These are phyloP conservation scores for Lithophane semibrunnea DNA, from an alignment of 2,888 invertebrate species.

Conservation along the genomic window DNA sequence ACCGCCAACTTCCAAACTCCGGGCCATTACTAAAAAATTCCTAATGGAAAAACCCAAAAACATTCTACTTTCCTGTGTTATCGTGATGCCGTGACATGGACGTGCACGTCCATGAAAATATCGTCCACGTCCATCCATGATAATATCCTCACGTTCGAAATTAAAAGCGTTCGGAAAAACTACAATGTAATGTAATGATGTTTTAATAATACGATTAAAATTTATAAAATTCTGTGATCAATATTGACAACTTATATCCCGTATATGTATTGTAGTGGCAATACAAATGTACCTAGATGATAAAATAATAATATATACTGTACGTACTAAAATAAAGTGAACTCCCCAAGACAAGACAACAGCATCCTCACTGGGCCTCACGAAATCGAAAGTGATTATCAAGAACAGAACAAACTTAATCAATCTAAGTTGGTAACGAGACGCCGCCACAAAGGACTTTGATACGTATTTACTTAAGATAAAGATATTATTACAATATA, in stretches of 20 bases:
- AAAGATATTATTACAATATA: slow-evolving; percentile 69
- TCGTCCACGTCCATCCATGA: no score
- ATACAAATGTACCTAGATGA: neutral
- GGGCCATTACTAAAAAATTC: no score
- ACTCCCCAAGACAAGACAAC: slow-evolving; percentile 39
- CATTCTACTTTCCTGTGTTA: no score
- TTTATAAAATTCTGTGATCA: neutral
- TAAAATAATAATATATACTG: slow-evolving; percentile 7
- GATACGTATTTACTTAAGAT: slow-evolving; percentile 74
- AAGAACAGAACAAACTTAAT: slow-evolving; percentile 77
- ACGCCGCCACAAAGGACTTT: slow-evolving; percentile 63
- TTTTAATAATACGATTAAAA: neutral
- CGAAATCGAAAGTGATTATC: slow-evolving; percentile 66
- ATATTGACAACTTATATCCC: neutral
- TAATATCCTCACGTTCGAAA: no score
- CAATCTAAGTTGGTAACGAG: slow-evolving; percentile 78
- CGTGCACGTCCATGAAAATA: no score
- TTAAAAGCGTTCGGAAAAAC: neutral
- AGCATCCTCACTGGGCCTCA: slow-evolving; percentile 47
- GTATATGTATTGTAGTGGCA: no score
- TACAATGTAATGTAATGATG: neutral
- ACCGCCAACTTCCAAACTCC: no score
- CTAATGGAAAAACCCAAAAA: no score
- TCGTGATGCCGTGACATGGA: no score
- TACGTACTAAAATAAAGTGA: slow-evolving; percentile 16